phyloP scores from a whole-genome alignment of 2,113 vertebrate genomes.

The Pseudopodoces humilis region DNA sequence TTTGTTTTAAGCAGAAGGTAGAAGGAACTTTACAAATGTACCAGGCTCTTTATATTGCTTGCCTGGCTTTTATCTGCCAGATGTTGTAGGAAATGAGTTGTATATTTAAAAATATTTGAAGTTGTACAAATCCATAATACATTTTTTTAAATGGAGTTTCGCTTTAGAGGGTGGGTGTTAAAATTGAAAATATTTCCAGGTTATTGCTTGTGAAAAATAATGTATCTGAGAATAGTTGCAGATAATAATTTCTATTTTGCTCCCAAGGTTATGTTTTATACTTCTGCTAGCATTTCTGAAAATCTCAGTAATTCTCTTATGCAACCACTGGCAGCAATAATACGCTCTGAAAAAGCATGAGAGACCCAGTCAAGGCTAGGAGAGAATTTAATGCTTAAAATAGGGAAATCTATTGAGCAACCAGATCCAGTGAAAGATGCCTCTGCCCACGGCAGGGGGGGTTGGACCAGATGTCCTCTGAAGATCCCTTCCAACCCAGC shows the following conservation, averaged over 20 bases:
- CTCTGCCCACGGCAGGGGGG: background rate
- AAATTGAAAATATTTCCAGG: background rate
- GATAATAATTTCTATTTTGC: background rate
- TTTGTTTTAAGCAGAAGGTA: background rate
- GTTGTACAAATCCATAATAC: background rate
- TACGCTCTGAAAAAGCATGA: background rate
- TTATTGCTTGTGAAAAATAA: background rate
- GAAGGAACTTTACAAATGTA: background rate
- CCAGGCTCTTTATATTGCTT: background rate
- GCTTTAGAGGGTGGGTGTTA: background rate
- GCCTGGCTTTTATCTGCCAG: background rate
- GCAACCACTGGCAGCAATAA: slow-evolving; percentile 31
- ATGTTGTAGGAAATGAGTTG: background rate
- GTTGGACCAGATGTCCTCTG: background rate
- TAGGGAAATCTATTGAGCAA: background rate
- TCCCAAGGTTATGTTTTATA: background rate
- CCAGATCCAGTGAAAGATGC: background rate
- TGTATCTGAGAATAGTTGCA: background rate
- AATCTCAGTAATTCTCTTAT: slow-evolving; percentile 53
- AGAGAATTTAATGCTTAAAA: slow-evolving; percentile 9
- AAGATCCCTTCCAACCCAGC: background rate
- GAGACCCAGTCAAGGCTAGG: background rate
- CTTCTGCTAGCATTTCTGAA: background rate
- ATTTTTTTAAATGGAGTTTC: background rate
- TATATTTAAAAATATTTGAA: background rate